Conservation (phyloP, 2,888 invertebrate species). For the Geotrupes spiniger region DNA sequence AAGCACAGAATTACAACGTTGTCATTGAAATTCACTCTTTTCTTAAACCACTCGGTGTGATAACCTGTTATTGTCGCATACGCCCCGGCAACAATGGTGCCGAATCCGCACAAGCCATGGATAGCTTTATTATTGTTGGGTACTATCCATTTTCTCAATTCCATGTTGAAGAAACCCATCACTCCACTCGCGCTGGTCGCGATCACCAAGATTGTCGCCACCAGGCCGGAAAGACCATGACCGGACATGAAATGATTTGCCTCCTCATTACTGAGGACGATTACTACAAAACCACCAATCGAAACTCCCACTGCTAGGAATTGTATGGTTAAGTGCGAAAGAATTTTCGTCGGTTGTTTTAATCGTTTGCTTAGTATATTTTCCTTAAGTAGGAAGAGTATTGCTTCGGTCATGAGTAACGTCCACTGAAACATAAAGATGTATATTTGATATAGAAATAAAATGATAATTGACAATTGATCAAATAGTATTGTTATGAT, state of each 20-base stretch:
- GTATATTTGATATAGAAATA: too few relatives aligned
- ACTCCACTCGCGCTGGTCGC: slow-evolving; percentile 39
- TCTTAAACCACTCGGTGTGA: slow-evolving; percentile 29
- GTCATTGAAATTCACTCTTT: slow-evolving; percentile 11
- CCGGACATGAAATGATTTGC: slow-evolving; percentile 42
- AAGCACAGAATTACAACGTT: slow-evolving; percentile 18
- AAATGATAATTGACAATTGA: too few relatives aligned
- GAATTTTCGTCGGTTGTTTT: slow-evolving; percentile 31
- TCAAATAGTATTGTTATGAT: too few relatives aligned
- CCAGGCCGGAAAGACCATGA: slow-evolving; percentile 43
- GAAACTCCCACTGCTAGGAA: slow-evolving; percentile 33
- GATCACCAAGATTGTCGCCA: slow-evolving; percentile 35
- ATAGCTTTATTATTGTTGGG: slow-evolving; percentile 30
- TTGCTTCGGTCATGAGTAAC: slow-evolving; percentile 44
- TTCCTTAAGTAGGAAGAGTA: slow-evolving; percentile 39
- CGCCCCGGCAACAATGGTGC: slow-evolving; percentile 26
- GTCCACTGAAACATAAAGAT: slow-evolving; percentile 41
- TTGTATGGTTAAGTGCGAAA: slow-evolving; percentile 41
- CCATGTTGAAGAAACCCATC: slow-evolving; percentile 37
- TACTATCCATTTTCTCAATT: slow-evolving; percentile 31
- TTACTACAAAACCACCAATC: slow-evolving; percentile 37
- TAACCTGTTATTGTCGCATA: slow-evolving; percentile 28
- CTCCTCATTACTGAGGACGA: slow-evolving; percentile 38
- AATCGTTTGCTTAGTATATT: slow-evolving; percentile 37
- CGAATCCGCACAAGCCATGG: slow-evolving; percentile 28